Evolutionary conservation across 2,113 vertebrate genomes (phyloP).

Genomic region (Microcebus tavaratra): DNA sequence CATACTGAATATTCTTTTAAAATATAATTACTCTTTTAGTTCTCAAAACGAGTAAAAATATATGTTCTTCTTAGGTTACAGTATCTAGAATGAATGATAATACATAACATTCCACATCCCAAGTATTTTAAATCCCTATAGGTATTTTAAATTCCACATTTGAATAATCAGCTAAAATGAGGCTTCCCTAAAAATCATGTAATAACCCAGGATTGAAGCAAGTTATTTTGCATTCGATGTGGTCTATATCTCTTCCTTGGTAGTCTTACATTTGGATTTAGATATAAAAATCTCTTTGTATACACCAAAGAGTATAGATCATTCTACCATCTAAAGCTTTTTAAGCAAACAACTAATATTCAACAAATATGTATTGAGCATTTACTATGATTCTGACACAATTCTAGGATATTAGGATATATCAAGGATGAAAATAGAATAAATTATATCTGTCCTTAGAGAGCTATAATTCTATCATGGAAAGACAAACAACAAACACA

Average conservation of each 20-base stretch:
- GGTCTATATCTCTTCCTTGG: neutral
- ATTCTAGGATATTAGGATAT: neutral
- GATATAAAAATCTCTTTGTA: neutral
- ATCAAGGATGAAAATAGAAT: neutral
- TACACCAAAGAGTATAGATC: neutral
- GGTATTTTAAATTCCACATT: neutral
- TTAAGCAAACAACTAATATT: neutral
- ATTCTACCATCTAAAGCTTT: neutral
- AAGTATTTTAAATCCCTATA: neutral
- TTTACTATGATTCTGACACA: neutral
- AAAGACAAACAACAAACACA: neutral
- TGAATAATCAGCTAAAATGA: neutral
- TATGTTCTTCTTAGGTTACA: neutral
- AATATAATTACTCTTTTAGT: neutral
- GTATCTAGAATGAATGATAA: neutral
- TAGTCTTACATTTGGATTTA: neutral
- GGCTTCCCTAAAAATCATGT: neutral
- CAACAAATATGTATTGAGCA: neutral
- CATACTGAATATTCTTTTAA: neutral
- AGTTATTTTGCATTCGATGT: neutral
- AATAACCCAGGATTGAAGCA: neutral
- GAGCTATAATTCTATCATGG: neutral
- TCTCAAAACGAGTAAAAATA: neutral
- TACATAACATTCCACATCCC: neutral
- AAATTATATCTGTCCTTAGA: neutral